Percentiles rank a stretch among this genome's conserved stretches.
These are phyloP conservation scores for Siphonodentalium dalli DNA, from an alignment of 2,888 invertebrate species.

Conservation along the genomic window DNA sequence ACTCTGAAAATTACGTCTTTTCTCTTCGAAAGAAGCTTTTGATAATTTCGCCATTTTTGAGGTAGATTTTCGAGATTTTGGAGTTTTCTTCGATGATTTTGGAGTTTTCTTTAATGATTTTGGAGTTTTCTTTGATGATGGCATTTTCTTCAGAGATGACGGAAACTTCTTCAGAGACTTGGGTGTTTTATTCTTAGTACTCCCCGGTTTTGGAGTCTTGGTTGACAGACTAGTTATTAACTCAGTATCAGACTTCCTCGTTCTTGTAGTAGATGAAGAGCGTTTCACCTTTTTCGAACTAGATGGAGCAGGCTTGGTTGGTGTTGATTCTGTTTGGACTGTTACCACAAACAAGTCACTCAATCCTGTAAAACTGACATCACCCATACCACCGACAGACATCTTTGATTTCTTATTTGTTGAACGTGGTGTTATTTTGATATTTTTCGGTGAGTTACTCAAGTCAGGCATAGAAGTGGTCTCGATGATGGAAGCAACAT, in stretches of 20 bases:
- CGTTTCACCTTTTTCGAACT: conserved; percentile 4
- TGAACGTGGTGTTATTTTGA: neutral
- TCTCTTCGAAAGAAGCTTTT: conserved; percentile 1
- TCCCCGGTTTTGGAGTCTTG: conserved; percentile 28
- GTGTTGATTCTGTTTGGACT: neutral
- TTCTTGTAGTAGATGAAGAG: neutral
- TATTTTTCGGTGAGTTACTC: neutral
- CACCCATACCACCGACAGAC: conserved; percentile 4
- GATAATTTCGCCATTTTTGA: neutral
- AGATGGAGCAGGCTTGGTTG: conserved; percentile 8
- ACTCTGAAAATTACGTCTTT: conserved; percentile 6
- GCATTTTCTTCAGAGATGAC: conserved; percentile 8
- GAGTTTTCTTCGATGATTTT: conserved; percentile 10
- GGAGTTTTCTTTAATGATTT: conserved; percentile 5
- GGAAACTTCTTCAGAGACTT: conserved; percentile 16
- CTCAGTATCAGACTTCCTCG: too few relatives aligned
- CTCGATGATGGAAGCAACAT: too few relatives aligned
- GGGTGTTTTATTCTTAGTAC: conserved; percentile 23
- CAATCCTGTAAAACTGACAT: conserved; percentile 29
- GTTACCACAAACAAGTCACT: conserved; percentile 26
- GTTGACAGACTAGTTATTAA: conserved; percentile 5
- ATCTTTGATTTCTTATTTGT: neutral
- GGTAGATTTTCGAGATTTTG: conserved; percentile 5
- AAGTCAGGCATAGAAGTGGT: neutral
- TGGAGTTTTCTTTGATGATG: conserved; percentile 23